Evolutionary conservation across 2,113 vertebrate species (phyloP).

Genomic region (Lepidothrix coronata): DNA sequence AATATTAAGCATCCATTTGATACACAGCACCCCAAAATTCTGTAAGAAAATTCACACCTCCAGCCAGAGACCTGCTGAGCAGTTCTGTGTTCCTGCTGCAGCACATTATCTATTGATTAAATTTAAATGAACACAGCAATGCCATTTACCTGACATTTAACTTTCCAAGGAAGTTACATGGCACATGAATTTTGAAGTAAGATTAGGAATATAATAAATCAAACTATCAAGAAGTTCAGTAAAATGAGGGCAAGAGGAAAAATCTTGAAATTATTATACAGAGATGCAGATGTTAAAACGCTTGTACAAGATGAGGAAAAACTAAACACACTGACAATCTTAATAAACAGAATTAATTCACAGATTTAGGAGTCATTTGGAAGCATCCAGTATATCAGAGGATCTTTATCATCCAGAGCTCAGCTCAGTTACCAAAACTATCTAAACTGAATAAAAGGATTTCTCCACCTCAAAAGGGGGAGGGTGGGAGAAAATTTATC

Average conservation of each 20-base stretch:
- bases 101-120: background rate
- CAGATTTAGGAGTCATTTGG: background rate
- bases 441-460: background rate
- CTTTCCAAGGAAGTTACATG: background rate
- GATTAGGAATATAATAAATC: background rate
- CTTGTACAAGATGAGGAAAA: background rate
- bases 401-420: background rate
- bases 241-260: background rate
- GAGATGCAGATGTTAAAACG: background rate
- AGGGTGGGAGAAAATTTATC: background rate
- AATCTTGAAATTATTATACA: background rate
- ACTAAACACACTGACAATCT: background rate
- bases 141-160: background rate
- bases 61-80: background rate
- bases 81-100: background rate
- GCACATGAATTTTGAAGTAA: background rate
- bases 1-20: background rate
- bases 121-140: background rate
- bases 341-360: background rate
- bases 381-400: background rate
- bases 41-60: background rate
- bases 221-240: background rate
- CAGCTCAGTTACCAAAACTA: background rate
- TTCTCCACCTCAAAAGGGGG: background rate
- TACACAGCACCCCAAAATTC: background rate